Conservation (phyloP, 2,888 invertebrate species). For the Temnothorax unifasciatus region DNA sequence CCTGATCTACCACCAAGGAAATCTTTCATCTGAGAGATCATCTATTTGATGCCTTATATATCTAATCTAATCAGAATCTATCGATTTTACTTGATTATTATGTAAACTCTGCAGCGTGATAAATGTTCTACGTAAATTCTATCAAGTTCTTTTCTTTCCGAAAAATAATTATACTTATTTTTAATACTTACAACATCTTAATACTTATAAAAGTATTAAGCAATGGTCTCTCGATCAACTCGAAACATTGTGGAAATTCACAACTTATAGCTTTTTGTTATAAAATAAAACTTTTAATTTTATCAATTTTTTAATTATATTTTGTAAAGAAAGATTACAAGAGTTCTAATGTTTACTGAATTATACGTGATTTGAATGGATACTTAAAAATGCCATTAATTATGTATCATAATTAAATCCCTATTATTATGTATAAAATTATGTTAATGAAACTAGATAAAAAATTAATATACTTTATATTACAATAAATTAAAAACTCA, state of each 20-base stretch:
- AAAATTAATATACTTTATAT: not conserved
- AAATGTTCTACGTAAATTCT: not conserved
- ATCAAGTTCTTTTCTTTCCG: not conserved
- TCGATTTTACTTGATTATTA: not conserved
- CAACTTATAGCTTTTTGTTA: constrained; percentile 27
- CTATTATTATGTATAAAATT: not conserved
- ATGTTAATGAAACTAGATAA: constrained; percentile 12
- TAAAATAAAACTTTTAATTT: constrained; percentile 4
- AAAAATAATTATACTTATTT: not conserved
- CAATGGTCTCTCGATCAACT: not conserved
- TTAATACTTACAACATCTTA: too few species aligned
- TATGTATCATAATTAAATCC: not conserved
- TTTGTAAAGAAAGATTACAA: not conserved
- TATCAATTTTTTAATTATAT: not conserved
- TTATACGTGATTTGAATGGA: not conserved
- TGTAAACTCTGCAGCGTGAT: not conserved
- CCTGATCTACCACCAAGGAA: constrained; percentile 73
- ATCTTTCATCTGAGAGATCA: not conserved
- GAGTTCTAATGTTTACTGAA: not conserved
- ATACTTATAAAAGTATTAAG: not conserved
- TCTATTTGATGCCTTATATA: not conserved
- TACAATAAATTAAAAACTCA: not conserved
- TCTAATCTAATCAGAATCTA: constrained; percentile 17
- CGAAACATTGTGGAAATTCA: not conserved
- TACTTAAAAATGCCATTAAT: not conserved